These are phyloP conservation scores for Sphaerophoria rueppellii DNA, from an alignment of 2,888 invertebrate genomes.

Conservation along the genomic window DNA sequence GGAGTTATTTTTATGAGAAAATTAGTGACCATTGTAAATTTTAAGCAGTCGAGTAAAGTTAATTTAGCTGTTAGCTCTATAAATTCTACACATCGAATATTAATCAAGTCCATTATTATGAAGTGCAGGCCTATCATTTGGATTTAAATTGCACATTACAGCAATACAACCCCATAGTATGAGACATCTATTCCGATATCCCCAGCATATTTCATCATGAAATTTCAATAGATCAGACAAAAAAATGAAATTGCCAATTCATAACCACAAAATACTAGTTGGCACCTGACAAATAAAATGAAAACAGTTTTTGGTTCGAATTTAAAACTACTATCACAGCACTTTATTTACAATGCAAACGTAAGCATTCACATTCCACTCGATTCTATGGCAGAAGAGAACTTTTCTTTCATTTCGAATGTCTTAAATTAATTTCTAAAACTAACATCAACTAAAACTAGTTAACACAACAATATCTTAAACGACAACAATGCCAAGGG, in stretches of 20 bases:
- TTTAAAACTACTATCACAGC: constrained; percentile 30
- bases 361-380: constrained; percentile 15
- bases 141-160: too few species aligned
- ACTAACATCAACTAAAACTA: not conserved
- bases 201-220: too few species aligned
- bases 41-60: too few species aligned
- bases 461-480: constrained; percentile 2
- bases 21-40: too few species aligned
- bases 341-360: constrained; percentile 50
- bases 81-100: too few species aligned
- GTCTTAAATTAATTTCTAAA: constrained; percentile 29
- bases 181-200: too few species aligned
- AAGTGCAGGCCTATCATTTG: too few species aligned
- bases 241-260: not conserved
- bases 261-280: too few species aligned
- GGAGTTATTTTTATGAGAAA: too few species aligned
- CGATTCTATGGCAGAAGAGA: constrained; percentile 33
- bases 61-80: too few species aligned
- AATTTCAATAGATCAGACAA: not conserved
- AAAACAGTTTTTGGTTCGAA: not conserved
- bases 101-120: too few species aligned
- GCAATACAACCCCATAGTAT: too few species aligned
- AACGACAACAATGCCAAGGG: constrained; percentile 32
- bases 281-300: not conserved
- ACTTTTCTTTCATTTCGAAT: constrained; percentile 1